Percentiles rank a stretch among this genome's conserved stretches.
These are phyloP conservation scores for Anastrepha ludens DNA, from an alignment of 1,140 invertebrate genomes.

Conservation along the genomic window DNA sequence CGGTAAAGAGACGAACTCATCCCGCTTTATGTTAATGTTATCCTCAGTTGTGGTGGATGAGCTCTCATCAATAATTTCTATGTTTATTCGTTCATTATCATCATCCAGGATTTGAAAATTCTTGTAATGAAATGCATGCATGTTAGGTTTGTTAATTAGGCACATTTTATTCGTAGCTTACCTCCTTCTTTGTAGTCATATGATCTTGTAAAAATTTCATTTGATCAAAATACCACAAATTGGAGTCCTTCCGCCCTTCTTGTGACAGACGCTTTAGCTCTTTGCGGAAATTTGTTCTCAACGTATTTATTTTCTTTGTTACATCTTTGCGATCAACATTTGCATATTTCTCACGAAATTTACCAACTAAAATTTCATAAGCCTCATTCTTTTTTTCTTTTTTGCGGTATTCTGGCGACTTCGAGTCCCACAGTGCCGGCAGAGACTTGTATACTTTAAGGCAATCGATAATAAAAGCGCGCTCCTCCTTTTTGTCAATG, in stretches of 20 bases:
- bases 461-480: slow-evolving; percentile 26
- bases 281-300: slow-evolving; percentile 72
- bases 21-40: neutral
- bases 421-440: slow-evolving; percentile 70
- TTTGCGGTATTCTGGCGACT: slow-evolving; percentile 14
- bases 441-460: slow-evolving; percentile 67
- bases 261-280: slow-evolving; percentile 67
- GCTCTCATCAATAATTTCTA: neutral
- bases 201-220: slow-evolving; percentile 71
- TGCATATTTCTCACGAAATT: slow-evolving; percentile 70
- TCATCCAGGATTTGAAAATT: neutral
- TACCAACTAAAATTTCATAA: slow-evolving; percentile 67
- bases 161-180: neutral
- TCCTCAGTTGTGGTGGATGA: neutral
- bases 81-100: neutral
- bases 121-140: neutral
- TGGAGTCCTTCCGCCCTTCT: slow-evolving; percentile 62
- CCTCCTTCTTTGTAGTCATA: slow-evolving; percentile 39
- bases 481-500: neutral
- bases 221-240: slow-evolving; percentile 73
- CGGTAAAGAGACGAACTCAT: neutral
- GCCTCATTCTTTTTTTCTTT: slow-evolving; percentile 60
- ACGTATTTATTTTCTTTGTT: slow-evolving; percentile 71
- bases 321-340: slow-evolving; percentile 70
- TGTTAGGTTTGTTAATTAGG: neutral